phyloP scores from a whole-genome alignment of 1,140 invertebrate genomes.

The Laupala kohalensis region DNA sequence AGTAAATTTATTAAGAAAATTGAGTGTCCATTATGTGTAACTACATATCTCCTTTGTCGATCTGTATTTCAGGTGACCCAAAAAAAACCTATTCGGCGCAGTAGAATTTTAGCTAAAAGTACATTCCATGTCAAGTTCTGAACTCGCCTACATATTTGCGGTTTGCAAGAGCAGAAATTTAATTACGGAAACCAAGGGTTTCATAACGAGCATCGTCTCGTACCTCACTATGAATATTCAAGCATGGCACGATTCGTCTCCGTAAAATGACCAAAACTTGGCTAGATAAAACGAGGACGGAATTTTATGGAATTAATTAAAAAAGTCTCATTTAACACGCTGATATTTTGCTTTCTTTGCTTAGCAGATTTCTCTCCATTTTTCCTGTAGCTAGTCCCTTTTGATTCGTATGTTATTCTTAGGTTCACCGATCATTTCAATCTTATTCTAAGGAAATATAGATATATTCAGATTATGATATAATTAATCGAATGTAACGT shows the following conservation, averaged over 20 bases:
- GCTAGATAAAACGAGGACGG: background rate
- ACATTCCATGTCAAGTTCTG: background rate
- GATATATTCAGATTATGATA: background rate
- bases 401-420: background rate
- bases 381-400: background rate
- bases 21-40: too few relatives aligned
- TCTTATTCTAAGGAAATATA: background rate
- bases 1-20: too few relatives aligned
- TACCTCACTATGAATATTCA: background rate
- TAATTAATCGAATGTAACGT: background rate
- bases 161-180: background rate
- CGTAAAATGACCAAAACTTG: background rate
- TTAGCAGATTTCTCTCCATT: background rate
- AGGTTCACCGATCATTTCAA: background rate
- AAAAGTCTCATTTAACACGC: background rate
- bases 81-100: too few relatives aligned
- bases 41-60: too few relatives aligned
- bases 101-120: too few relatives aligned
- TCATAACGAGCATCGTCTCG: background rate
- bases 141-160: background rate
- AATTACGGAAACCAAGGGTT: background rate
- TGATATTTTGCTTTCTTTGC: background rate
- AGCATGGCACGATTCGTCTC: background rate
- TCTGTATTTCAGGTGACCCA: too few relatives aligned
- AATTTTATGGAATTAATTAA: background rate